A percentile compares a stretch with the other conserved stretches of the same genome.
phyloP scores from a whole-genome alignment of 2,888 invertebrate genomes.

The Chloroclysta siterata region DNA sequence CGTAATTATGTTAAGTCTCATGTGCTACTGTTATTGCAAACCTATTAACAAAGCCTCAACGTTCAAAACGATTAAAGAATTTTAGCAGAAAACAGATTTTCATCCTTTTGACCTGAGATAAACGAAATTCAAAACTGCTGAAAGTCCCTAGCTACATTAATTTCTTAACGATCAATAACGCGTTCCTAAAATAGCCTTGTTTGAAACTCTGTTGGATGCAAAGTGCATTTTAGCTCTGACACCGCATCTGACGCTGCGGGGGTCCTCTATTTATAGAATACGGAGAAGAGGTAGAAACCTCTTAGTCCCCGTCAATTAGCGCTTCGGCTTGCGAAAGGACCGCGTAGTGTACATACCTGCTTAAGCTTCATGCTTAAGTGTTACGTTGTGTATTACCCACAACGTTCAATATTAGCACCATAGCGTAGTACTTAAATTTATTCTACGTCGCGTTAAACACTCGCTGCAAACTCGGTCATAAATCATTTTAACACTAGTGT shows the following conservation, averaged over 20 bases:
- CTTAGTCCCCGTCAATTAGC: constrained; percentile 50
- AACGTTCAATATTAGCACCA: no score
- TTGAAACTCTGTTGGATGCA: constrained; percentile 36
- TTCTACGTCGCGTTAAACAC: no score
- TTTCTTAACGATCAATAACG: constrained; percentile 28
- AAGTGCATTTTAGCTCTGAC: constrained; percentile 39
- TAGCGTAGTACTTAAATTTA: no score
- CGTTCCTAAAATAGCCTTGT: constrained; percentile 31
- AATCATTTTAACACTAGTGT: no score
- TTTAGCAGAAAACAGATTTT: no score
- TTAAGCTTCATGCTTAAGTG: no score
- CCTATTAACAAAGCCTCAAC: no score
- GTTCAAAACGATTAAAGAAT: no score
- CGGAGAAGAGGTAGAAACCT: constrained; percentile 24
- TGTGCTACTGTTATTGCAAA: no score
- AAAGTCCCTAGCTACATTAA: constrained; percentile 5
- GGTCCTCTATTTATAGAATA: constrained; percentile 54
- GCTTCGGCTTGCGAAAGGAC: constrained; percentile 28
- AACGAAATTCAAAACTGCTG: neutral
- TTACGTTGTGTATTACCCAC: no score
- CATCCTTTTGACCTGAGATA: neutral
- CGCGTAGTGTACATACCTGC: neutral
- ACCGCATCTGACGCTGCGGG: constrained; percentile 41
- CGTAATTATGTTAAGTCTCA: no score
- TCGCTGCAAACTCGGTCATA: no score